Conservation (phyloP, 2,797 vertebrate genomes). For the Enteromius afrohamiltoni region DNA sequence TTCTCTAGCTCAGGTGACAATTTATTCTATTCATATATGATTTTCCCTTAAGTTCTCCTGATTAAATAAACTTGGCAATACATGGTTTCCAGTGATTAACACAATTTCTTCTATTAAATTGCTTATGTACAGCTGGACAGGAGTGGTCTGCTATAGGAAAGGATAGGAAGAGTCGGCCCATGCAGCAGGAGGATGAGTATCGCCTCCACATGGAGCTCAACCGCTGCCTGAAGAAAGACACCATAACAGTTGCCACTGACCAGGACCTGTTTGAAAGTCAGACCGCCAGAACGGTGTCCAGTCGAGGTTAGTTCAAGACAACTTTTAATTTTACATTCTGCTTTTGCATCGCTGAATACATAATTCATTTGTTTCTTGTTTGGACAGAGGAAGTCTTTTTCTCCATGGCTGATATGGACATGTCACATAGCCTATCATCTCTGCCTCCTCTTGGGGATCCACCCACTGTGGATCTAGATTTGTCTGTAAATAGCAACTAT, state of each 20-base stretch:
- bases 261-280: constrained; percentile 93
- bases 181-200: constrained; percentile 98
- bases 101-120: background rate
- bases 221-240: constrained; percentile 93
- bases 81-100: background rate
- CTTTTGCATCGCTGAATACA: background rate
- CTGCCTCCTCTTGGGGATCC: constrained; percentile 97
- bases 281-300: constrained; percentile 88
- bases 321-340: background rate
- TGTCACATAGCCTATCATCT: constrained; percentile 96
- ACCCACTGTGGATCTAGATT: constrained; percentile 93
- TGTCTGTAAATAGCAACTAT: constrained; percentile 94
- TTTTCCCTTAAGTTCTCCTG: background rate
- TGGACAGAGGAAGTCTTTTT: constrained; percentile 95
- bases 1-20: constrained; percentile 89
- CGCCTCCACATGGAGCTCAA: constrained; percentile 96
- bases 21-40: background rate
- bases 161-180: constrained; percentile 92
- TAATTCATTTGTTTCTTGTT: constrained; percentile 34
- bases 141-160: constrained; percentile 84
- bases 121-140: constrained; percentile 76
- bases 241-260: constrained; percentile 79
- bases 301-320: constrained; percentile 83
- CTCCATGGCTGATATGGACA: constrained; percentile 99
- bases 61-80: background rate